Evolutionary conservation across 2,113 vertebrate genomes (phyloP).

Genomic region (Nothocercus julius): DNA sequence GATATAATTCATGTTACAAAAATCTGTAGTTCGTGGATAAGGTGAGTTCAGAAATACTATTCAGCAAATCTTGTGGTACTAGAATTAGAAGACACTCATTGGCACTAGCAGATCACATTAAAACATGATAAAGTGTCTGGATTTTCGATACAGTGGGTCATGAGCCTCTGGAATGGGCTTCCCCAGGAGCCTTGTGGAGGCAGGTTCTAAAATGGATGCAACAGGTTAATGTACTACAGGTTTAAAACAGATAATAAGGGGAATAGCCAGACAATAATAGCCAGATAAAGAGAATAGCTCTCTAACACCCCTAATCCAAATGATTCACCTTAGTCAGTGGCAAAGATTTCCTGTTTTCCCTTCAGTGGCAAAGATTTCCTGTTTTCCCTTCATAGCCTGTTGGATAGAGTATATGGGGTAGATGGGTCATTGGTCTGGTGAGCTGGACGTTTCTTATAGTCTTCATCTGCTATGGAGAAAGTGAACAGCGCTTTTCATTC

Average conservation of each 20-base stretch:
- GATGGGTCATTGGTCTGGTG: background rate
- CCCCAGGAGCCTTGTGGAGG: background rate
- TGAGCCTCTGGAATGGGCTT: background rate
- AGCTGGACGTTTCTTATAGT: accelerated
- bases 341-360: background rate
- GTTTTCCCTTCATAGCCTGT: background rate
- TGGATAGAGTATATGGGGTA: background rate
- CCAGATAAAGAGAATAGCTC: background rate
- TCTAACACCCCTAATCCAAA: background rate
- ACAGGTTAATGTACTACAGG: background rate
- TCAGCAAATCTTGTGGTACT: background rate
- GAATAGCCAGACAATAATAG: background rate
- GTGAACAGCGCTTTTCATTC: background rate
- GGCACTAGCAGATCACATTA: background rate
- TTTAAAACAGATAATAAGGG: background rate
- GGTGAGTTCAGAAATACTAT: background rate
- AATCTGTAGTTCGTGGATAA: background rate
- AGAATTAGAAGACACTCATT: background rate
- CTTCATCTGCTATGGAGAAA: background rate
- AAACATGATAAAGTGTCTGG: background rate
- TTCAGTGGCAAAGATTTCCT: background rate
- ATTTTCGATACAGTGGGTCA: background rate
- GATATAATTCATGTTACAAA: background rate
- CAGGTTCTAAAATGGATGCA: background rate
- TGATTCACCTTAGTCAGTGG: background rate